A percentile compares a stretch with the other conserved stretches of the same genome.
Conservation (phyloP, 1,140 invertebrate species). For the Drosophila sturtevanti region DNA sequence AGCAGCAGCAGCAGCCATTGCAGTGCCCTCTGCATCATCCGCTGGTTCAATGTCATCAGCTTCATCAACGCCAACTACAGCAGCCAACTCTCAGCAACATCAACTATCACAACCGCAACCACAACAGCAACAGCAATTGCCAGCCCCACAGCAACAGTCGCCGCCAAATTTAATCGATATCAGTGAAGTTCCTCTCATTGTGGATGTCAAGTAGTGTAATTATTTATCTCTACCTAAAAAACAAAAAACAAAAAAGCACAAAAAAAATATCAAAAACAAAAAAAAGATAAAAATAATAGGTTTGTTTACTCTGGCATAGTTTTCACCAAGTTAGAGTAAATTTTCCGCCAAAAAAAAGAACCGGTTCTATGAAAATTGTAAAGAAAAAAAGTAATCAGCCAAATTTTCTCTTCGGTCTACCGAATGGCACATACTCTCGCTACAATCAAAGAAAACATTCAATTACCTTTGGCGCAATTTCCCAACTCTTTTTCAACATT, state of each 20-base stretch:
- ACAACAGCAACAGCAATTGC: slow-evolving; percentile 29
- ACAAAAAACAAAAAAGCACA: slow-evolving; percentile 43
- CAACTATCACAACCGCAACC: slow-evolving; percentile 33
- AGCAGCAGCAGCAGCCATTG: slow-evolving; percentile 30
- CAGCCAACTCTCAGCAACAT: slow-evolving; percentile 22
- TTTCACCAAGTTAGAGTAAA: slow-evolving; percentile 4
- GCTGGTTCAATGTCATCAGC: slow-evolving; percentile 69
- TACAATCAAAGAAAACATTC: slow-evolving; percentile 51
- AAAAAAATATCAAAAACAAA: slow-evolving; percentile 24
- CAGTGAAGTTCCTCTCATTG: slow-evolving; percentile 83
- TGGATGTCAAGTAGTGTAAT: slow-evolving; percentile 83
- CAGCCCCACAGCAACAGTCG: slow-evolving; percentile 61
- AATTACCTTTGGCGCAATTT: too few relatives aligned
- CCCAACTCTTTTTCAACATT: too few relatives aligned
- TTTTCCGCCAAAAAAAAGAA: slow-evolving; percentile 23
- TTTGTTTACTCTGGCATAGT: slow-evolving; percentile 4
- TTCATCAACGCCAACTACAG: slow-evolving; percentile 68
- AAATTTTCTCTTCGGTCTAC: background rate
- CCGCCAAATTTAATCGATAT: slow-evolving; percentile 83
- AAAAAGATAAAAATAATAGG: slow-evolving; percentile 27
- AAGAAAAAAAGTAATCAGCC: slow-evolving; percentile 26
- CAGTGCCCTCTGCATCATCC: slow-evolving; percentile 51
- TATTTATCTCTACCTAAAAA: slow-evolving; percentile 74
- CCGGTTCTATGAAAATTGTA: slow-evolving; percentile 8
- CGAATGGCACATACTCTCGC: background rate